Evolutionary conservation across 2,888 invertebrate species (phyloP), one percentile per base, ranked within the genome.

Genomic region (Temnothorax ravouxi): DNA sequence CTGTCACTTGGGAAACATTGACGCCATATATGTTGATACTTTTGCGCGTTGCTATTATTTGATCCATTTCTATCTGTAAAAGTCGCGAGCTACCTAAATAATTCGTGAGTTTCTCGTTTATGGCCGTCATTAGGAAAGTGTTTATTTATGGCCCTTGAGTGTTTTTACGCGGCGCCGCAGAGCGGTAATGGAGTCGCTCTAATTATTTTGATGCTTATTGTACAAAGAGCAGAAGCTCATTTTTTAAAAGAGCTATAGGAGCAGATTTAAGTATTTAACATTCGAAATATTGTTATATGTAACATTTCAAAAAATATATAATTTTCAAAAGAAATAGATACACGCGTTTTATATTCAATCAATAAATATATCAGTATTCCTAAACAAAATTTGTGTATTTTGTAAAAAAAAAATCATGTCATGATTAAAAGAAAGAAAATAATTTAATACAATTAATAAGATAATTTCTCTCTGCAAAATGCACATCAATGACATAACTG

Each of bases 191-290:
- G 21, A 13, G 11, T 71, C 38, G 72, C 18, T 21, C 41, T 80
- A 61, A 80, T 80, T 72, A 79, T 80, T 54, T 59, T 9, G 4
- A 2, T 21, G 21, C 9, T 54, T n/a, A 29, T 11, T 25, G 15
- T 69, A 69, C 21, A 54, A 67, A 77, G 13, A 29, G 13, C 2
- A 54, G 15, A 41, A 50, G 13, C 3, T 6, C 3, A 59, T 11
- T 38, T 67, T 76, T 67, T n/a, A 25, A 38, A 25, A 18, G 38
- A 38, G 5, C 25, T 3, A 38, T 3, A 38, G 6, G 25, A 67
- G n/a, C 4, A 13, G 8, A 66, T 52, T 62, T 21, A 54, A 29
- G 41, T 18, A 8, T 50, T 18, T 61, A 29, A 0, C 11, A 50
- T 6, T 25, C 18, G 3, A 25, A 59, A 56, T 44, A 29, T 52